These are phyloP conservation scores for Cryptosula pallasiana DNA, from an alignment of 2,888 invertebrate genomes.

Conservation along the genomic window DNA sequence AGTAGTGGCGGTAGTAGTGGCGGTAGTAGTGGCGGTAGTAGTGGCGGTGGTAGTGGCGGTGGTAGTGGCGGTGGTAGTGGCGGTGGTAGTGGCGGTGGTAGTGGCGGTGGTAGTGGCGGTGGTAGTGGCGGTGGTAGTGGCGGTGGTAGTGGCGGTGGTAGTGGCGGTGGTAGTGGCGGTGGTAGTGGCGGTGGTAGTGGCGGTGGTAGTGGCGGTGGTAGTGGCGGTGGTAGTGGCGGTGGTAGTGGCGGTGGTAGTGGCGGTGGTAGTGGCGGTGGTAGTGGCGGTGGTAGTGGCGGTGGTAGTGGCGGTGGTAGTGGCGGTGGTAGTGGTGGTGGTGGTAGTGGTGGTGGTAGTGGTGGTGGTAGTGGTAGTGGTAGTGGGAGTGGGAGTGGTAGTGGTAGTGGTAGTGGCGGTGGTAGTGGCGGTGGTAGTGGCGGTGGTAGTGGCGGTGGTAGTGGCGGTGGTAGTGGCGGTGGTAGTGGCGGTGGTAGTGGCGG, in stretches of 20 bases:
- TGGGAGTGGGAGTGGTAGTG: constrained; percentile 25
- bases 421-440: constrained; percentile 26
- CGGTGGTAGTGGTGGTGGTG: constrained; percentile 26
- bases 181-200: too few relatives aligned
- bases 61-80: too few relatives aligned
- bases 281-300: constrained; percentile 27
- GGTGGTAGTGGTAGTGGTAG: constrained; percentile 27
- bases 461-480: constrained; percentile 24
- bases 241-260: too few relatives aligned
- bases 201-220: too few relatives aligned
- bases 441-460: constrained; percentile 27
- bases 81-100: too few relatives aligned
- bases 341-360: constrained; percentile 27
- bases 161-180: too few relatives aligned
- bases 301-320: constrained; percentile 26
- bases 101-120: too few relatives aligned
- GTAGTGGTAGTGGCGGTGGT: constrained; percentile 27
- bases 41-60: constrained; percentile 27
- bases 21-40: constrained; percentile 26
- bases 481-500: too few relatives aligned
- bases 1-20: constrained; percentile 25
- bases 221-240: too few relatives aligned
- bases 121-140: too few relatives aligned
- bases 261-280: constrained; percentile 26
- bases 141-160: too few relatives aligned